Percentiles rank a stretch among this genome's conserved stretches.
Conservation (phyloP, 1,140 invertebrate species). For the Tenebrio molitor region DNA sequence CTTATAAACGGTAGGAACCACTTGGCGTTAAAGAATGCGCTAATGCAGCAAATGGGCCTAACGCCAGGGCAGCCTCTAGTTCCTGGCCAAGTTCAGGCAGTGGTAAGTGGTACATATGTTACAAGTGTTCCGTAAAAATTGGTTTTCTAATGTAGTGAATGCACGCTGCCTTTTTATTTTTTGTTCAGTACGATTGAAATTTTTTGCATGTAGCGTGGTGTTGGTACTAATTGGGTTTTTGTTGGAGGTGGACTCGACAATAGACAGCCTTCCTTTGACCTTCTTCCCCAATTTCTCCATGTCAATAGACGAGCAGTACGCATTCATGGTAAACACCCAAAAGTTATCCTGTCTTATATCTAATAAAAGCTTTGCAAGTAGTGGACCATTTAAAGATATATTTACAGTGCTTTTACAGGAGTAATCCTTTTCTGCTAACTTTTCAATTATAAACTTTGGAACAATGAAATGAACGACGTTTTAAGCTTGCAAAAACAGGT, state of each 20-base stretch:
- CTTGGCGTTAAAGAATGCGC: slow-evolving; percentile 96
- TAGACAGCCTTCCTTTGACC: slow-evolving; percentile 63
- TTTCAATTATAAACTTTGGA: too few species aligned
- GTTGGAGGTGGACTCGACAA: slow-evolving; percentile 63
- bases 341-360: slow-evolving; percentile 54
- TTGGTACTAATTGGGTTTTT: slow-evolving; percentile 63
- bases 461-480: too few species aligned
- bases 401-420: too few species aligned
- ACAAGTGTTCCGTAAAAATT: background rate
- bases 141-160: background rate
- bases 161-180: slow-evolving; percentile 14
- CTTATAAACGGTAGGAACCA: slow-evolving; percentile 99
- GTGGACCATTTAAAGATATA: too few species aligned
- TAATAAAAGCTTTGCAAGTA: slow-evolving; percentile 10
- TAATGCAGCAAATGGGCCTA: slow-evolving; percentile 96
- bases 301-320: slow-evolving; percentile 65
- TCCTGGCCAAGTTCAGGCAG: slow-evolving; percentile 90
- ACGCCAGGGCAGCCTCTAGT: slow-evolving; percentile 88
- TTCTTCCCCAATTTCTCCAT: slow-evolving; percentile 64
- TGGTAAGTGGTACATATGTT: slow-evolving; percentile 78
- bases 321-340: slow-evolving; percentile 62
- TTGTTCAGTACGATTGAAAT: background rate
- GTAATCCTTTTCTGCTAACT: too few species aligned
- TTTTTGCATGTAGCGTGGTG: slow-evolving; percentile 48
- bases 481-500: too few species aligned